A percentile compares a stretch with the other conserved stretches of the same genome.
These are phyloP conservation scores for Gobius niger DNA, from an alignment of 2,113 vertebrate species.

Conservation along the genomic window DNA sequence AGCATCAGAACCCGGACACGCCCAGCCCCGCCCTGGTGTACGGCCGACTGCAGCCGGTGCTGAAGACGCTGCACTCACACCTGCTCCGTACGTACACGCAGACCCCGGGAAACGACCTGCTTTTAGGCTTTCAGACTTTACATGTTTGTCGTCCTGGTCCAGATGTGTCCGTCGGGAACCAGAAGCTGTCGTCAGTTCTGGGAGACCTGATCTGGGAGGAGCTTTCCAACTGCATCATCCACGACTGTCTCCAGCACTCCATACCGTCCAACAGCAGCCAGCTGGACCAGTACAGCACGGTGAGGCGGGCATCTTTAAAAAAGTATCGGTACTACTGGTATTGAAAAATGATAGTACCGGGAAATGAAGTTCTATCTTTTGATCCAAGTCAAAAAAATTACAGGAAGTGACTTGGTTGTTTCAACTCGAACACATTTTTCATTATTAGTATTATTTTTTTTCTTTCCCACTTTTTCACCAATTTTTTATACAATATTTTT, in stretches of 20 bases:
- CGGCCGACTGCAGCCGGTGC: slow-evolving; percentile 81
- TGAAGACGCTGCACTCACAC: slow-evolving; percentile 83
- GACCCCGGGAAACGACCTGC: no score
- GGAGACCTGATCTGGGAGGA: slow-evolving; percentile 91
- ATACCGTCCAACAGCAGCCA: slow-evolving; percentile 91
- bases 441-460: no score
- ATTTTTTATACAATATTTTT: no score
- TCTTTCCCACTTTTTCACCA: no score
- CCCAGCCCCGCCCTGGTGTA: slow-evolving; percentile 85
- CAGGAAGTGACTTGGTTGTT: no score
- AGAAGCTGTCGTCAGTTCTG: slow-evolving; percentile 79
- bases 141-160: background rate
- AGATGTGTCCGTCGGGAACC: slow-evolving; percentile 79
- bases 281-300: slow-evolving; percentile 87
- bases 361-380: no score
- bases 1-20: slow-evolving; percentile 67
- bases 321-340: no score
- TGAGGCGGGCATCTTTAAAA: slow-evolving; percentile 51
- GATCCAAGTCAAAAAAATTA: no score
- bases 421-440: no score
- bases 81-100: slow-evolving; percentile 78
- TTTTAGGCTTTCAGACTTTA: no score
- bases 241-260: slow-evolving; percentile 88
- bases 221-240: slow-evolving; percentile 88
- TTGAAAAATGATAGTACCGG: no score